A percentile compares a stretch with the other conserved stretches of the same genome.
Conservation (phyloP, 37 sponge, comb jelly and placozoan species). For the Ephydatia muelleri region DNA sequence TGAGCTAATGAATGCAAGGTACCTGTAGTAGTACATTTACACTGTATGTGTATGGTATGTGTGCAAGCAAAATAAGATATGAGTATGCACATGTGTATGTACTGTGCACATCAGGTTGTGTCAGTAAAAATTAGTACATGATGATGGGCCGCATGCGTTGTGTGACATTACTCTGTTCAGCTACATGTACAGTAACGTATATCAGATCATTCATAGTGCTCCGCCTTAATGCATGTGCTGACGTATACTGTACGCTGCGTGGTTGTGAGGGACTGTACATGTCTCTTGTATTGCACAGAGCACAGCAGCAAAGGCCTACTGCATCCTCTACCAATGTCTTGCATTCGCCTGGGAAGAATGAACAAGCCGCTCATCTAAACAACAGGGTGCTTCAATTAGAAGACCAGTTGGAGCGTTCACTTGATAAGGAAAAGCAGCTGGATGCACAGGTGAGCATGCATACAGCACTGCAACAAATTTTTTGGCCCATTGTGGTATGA, state of each 20-base stretch:
- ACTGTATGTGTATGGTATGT: background rate
- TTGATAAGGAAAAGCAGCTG: background rate
- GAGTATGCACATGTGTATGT: background rate
- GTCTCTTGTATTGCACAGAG: background rate
- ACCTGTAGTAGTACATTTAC: background rate
- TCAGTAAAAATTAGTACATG: background rate
- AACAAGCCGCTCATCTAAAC: background rate
- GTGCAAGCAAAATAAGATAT: background rate
- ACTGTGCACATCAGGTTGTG: background rate
- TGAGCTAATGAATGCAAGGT: conserved; percentile 57
- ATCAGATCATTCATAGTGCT: no score
- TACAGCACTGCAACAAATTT: no score
- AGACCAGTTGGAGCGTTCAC: background rate
- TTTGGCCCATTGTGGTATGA: no score
- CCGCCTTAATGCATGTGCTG: no score
- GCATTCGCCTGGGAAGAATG: background rate
- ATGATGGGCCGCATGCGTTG: background rate
- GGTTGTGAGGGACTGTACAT: no score
- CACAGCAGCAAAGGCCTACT: background rate
- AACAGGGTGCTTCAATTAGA: conserved; percentile 12
- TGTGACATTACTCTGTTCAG: no score
- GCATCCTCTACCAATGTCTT: background rate
- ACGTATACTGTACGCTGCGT: no score
- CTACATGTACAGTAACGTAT: no score
- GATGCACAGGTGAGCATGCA: background rate